These are phyloP conservation scores for Ranitomeya variabilis DNA, from an alignment of 2,113 vertebrate genomes.

Conservation along the genomic window DNA sequence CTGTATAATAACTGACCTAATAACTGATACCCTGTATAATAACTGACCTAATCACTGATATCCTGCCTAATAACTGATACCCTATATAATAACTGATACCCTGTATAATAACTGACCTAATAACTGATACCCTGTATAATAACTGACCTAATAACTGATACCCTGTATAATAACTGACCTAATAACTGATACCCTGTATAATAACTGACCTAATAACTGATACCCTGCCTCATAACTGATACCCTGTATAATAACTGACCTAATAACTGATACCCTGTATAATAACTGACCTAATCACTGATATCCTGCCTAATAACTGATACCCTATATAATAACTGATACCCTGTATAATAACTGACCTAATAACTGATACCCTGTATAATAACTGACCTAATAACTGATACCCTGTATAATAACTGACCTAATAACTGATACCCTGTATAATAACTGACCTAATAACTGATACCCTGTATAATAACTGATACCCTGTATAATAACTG, in stretches of 20 bases:
- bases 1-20: neutral
- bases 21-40: neutral
- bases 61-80: neutral
- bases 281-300: too few relatives aligned
- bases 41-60: neutral
- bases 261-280: neutral
- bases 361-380: too few relatives aligned
- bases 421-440: too few relatives aligned
- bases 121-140: neutral
- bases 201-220: neutral
- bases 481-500: neutral
- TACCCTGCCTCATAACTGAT: neutral
- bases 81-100: too few relatives aligned
- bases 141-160: neutral
- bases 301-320: too few relatives aligned
- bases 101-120: neutral
- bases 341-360: too few relatives aligned
- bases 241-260: neutral
- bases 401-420: too few relatives aligned
- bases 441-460: neutral
- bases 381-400: too few relatives aligned
- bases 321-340: too few relatives aligned
- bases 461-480: neutral
- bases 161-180: neutral
- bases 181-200: too few relatives aligned